phyloP scores from a whole-genome alignment of 2,797 vertebrate species.

The Syndactyla subalaris region DNA sequence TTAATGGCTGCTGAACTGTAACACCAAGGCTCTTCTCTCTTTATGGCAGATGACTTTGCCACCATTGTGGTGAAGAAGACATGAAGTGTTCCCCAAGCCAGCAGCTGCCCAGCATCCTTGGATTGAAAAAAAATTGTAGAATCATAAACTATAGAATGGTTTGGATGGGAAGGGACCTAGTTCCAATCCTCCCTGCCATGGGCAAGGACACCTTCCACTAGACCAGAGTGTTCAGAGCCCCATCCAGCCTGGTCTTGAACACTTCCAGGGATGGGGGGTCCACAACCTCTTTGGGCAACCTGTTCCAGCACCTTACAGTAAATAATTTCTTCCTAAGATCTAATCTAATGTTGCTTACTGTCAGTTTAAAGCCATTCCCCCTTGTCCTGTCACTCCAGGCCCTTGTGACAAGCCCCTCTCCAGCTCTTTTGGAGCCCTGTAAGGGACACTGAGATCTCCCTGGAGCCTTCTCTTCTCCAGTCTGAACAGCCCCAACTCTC shows the following conservation, averaged over 20 bases:
- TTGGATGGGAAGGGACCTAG: not conserved
- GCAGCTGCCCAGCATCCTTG: not conserved
- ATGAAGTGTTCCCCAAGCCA: not conserved
- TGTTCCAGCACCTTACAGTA: not conserved
- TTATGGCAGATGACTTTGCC: not conserved
- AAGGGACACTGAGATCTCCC: not conserved
- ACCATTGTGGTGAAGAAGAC: not conserved
- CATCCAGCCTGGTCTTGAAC: accelerated
- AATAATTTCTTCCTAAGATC: not conserved
- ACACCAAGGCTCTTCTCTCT: not conserved
- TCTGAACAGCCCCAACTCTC: not conserved
- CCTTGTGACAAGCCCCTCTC: not conserved
- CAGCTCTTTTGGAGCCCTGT: not conserved
- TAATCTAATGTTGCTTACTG: not conserved
- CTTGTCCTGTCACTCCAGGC: not conserved
- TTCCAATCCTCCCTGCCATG: not conserved
- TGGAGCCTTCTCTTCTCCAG: not conserved
- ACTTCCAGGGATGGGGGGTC: not conserved
- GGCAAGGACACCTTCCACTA: not conserved
- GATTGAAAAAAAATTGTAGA: not conserved
- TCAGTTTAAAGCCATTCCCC: not conserved
- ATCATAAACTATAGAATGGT: not conserved
- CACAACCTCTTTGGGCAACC: not conserved
- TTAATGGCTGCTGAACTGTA: not conserved
- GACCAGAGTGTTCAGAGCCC: not conserved